phyloP scores from a whole-genome alignment of 2,888 invertebrate species.

The Ametastegia equiseti region DNA sequence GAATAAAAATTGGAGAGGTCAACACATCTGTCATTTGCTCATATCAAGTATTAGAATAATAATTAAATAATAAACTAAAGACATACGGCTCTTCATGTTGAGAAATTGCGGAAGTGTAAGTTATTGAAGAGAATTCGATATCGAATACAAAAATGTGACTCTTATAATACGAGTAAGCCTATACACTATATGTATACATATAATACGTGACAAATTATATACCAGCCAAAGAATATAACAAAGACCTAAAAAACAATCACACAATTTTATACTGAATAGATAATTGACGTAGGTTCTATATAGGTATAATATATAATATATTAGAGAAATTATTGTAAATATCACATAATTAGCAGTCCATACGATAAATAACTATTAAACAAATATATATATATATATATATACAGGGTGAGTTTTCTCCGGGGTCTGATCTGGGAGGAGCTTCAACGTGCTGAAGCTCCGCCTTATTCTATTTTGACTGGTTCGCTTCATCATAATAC shows the following conservation, averaged over 20 bases:
- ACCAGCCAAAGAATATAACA: not conserved
- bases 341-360: conserved; percentile 13
- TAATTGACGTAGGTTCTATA: conserved; percentile 15
- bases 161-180: not conserved
- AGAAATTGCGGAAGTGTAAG: not conserved
- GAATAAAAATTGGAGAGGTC: conserved; percentile 64
- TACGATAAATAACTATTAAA: not conserved
- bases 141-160: not conserved
- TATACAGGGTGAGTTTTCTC: no score
- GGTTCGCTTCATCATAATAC: no score
- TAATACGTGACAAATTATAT: not conserved
- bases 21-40: conserved; percentile 71
- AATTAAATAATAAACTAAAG: conserved; percentile 30
- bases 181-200: not conserved
- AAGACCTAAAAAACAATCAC: conserved; percentile 15
- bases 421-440: no score
- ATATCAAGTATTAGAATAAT: conserved; percentile 67
- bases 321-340: conserved; percentile 30
- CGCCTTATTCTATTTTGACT: no score
- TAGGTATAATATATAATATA: not conserved
- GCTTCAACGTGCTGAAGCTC: no score
- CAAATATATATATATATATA: not conserved
- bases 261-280: conserved; percentile 45
- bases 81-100: not conserved
- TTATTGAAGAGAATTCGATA: not conserved